Conservation (phyloP, 92 coral and sea anemone species). For the Virgularia gustaviana region DNA sequence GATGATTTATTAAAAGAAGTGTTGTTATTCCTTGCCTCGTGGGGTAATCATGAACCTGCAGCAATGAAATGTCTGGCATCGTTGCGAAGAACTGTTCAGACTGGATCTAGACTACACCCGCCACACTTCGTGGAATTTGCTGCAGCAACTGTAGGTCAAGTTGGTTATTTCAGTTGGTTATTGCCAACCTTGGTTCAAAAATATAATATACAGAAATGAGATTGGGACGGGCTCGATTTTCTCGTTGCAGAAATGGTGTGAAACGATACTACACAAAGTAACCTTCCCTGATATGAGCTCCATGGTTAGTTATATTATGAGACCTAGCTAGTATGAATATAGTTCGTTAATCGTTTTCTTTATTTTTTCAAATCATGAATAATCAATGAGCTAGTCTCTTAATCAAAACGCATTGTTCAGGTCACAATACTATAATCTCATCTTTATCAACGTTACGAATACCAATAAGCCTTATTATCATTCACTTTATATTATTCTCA, state of each 20-base stretch:
- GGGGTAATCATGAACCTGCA: slow-evolving; percentile 31
- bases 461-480: no score
- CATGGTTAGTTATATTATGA: slow-evolving; percentile 17
- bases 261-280: slow-evolving; percentile 29
- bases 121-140: slow-evolving; percentile 38
- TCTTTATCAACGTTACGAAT: no score
- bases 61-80: slow-evolving; percentile 28
- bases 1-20: slow-evolving; percentile 29
- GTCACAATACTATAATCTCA: no score
- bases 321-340: no score
- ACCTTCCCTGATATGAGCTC: slow-evolving; percentile 29
- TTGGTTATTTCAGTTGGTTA: neutral
- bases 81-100: slow-evolving; percentile 32
- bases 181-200: neutral
- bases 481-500: no score
- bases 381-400: no score
- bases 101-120: slow-evolving; percentile 20
- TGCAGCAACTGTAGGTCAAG: slow-evolving; percentile 33
- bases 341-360: neutral
- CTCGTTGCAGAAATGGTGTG: slow-evolving; percentile 25
- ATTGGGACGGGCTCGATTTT: neutral
- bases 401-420: no score
- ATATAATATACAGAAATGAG: neutral
- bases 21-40: slow-evolving; percentile 24
- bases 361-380: no score